Percentiles rank a stretch among this genome's conserved stretches.
phyloP scores from a whole-genome alignment of 2,113 vertebrate genomes.

The Pollimyrus isidori region DNA sequence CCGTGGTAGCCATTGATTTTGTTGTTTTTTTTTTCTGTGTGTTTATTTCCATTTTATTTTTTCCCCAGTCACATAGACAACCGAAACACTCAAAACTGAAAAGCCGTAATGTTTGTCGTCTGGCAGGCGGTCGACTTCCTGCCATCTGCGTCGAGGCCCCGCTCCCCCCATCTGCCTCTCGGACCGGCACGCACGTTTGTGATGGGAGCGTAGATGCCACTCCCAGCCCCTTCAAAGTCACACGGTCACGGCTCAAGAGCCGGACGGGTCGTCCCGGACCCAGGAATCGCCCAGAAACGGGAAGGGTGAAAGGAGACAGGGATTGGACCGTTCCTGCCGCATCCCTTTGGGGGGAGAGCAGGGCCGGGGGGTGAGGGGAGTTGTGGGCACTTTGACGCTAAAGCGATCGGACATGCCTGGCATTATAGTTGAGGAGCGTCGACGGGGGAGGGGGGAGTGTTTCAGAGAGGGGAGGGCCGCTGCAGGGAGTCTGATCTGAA shows the following conservation, averaged over 20 bases:
- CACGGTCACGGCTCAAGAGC: not conserved
- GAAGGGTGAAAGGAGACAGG: conserved; percentile 33
- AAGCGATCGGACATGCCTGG: conserved; percentile 62
- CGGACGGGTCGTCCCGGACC: not conserved
- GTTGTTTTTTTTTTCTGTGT: not conserved
- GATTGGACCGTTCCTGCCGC: conserved; percentile 22
- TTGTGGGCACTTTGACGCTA: conserved; percentile 55
- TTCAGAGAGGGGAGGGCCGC: conserved; percentile 26
- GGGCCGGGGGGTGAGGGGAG: conserved; percentile 9
- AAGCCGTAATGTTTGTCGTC: not conserved
- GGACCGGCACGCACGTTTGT: not conserved
- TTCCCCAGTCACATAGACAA: not conserved
- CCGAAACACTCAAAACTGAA: not conserved
- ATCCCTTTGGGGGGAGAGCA: conserved; percentile 12
- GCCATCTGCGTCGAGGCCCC: not conserved
- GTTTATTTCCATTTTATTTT: not conserved
- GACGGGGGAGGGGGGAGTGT: conserved; percentile 18
- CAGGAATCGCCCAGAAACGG: conserved; percentile 31
- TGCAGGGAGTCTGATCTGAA: conserved; percentile 58
- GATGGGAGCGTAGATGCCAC: not conserved
- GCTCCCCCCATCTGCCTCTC: not conserved
- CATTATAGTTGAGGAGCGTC: conserved; percentile 48
- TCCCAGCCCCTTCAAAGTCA: not conserved
- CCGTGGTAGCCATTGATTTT: not conserved
- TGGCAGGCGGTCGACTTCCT: not conserved